Conservation (phyloP, 2,113 vertebrate species). For the cattle (Bos taurus) region ARS-UCD2.0 NC_037334.1:71504001-71504500, state of each 20-base stretch:
- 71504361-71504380: neutral
- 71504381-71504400: neutral
- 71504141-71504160: neutral
- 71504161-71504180: neutral
- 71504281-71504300: neutral
- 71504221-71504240: neutral
- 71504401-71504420: neutral
- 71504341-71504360: neutral
- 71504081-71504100: neutral
- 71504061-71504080: neutral
- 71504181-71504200: neutral
- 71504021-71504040: neutral
- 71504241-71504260: neutral
- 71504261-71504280: neutral
- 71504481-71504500: neutral
- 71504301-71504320: neutral
- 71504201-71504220: neutral
- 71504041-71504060: neutral
- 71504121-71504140: neutral
- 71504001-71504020: neutral
- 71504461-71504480: neutral
- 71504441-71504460: neutral
- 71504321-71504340: rapidly evolving
- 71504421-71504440: neutral
- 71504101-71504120: neutral